Evolutionary conservation across 2,797 vertebrate genomes (phyloP), one percentile per base, ranked within the genome.

Genomic region (Pipistrellus pipistrellus): DNA sequence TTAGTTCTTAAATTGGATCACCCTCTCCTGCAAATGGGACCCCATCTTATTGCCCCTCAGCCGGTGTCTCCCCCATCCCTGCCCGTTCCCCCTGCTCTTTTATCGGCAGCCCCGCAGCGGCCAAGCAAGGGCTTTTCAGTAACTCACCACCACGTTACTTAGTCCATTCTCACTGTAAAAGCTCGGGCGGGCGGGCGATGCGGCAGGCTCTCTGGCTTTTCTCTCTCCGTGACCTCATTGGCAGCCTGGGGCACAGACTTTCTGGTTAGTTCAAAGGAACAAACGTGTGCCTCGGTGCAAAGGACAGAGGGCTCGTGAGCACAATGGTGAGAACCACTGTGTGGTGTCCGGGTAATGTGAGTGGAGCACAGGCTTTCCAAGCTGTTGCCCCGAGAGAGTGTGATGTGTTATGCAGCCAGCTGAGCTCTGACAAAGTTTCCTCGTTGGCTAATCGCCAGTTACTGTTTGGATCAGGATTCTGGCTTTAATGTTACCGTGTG

Each of bases 401-500:
- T 18, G 44, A 66, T 83, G 85, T 80, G 44, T 71, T 71, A 32
- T 13, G 91, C 64, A 76, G 86, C 71, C 48, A 72, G 66, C 83
- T 55, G 15, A 83, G 53, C 69, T 93, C 59, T 72, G 82, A 73
- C 72, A 64, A 69, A 88, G 51, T 85, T 94, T 84, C 57, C 25
- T 30, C 68, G 13, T 46, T 2, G 48, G 25, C 46, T 48, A 35
- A 71, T 72, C 85, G 25, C 46, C 55, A 41, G 62, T 72, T 88
- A 95, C 86, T 75, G 93, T 66, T 86, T 75, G 71, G 69, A 78
- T 88, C 41, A 76, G 44, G 81, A 17, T 11, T 77, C 30, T 71
- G 94, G 77, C 68, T 95, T 96, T 91, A 78, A 93, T 78, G 96
- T 66, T 18, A 23, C 86, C 87, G 89, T 62, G 4, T 75, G 77